Percentiles rank a stretch among this genome's conserved stretches.
Evolutionary conservation across 2,113 vertebrate species (phyloP).

Genomic region (Astur gentilis): DNA sequence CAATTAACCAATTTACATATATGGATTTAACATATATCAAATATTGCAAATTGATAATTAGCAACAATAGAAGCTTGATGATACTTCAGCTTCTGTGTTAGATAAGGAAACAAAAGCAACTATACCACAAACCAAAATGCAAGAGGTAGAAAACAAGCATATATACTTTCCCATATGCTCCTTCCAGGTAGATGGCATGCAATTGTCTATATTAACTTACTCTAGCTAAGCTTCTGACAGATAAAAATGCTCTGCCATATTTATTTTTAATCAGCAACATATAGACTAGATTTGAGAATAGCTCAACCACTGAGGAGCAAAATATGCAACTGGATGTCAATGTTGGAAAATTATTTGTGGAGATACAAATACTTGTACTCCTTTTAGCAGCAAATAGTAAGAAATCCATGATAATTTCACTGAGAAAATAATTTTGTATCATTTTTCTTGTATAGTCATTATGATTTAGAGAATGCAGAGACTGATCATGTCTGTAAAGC

Average conservation of each 20-base stretch:
- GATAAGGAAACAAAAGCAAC: neutral
- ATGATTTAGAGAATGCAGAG: neutral
- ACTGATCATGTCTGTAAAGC: neutral
- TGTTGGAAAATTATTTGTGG: neutral
- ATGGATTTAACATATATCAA: neutral
- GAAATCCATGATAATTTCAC: neutral
- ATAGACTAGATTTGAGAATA: neutral
- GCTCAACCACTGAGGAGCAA: neutral
- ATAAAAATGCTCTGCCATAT: neutral
- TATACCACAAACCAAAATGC: neutral
- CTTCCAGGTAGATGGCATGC: neutral
- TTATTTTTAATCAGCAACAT: neutral
- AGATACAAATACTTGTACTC: neutral
- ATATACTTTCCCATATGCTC: neutral
- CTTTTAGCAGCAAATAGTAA: neutral
- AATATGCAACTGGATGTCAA: neutral
- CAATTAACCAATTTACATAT: neutral
- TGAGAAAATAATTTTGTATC: neutral
- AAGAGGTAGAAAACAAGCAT: neutral
- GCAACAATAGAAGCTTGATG: neutral
- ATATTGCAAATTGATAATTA: neutral
- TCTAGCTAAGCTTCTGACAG: neutral
- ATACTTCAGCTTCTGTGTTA: neutral
- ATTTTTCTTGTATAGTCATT: neutral
- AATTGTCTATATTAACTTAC: neutral